Base-by-base conservation (phyloP, 2,797 vertebrate species). In the Myripristis murdjan region DNA sequence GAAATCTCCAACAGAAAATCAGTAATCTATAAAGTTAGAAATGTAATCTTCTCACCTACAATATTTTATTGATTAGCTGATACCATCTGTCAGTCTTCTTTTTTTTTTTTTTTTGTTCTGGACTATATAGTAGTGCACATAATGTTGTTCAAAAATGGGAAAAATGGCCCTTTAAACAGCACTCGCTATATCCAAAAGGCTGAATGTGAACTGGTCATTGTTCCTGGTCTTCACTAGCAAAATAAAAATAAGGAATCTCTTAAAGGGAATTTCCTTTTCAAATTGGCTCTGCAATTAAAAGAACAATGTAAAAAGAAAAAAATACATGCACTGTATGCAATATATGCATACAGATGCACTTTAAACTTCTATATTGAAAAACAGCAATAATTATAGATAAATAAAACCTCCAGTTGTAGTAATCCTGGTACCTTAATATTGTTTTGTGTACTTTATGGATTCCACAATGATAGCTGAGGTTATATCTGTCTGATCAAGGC, bases 401-500 rank as follows among this genome's bases (percentile, higher is more conserved):
- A 48, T 20, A 23, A 49, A 18, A 5, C 18, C 22, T 24, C 9
- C 2, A 49, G 6, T 4, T 49, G 8, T 46, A 46, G n/a, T 46
- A 46, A 20, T 46, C 43, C 43, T 20, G n/a, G n/a, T 46, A 9
- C 18, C 14, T 26, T 26, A 26, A 59, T 41, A 14, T 41, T 41
- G 33, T 22, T 22, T 11, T 15, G 8, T 49, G 44, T 24, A 12
- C 6, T 48, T 44, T 48, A 8, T 11, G 8, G 6, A 37, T 35
- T 59, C 41, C 12, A 12, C 24, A 15, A 44, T 63, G 31, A 16
- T 62, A 47, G 24, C 43, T 15, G 3, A 39, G 61, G 41, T 65
- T 26, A 22, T 64, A 61, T 79, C 53, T 59, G 60, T 75, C 68
- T 51, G 73, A 91, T 83, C 90, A 84, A 87, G 85, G 79, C 84